Base-by-base conservation (phyloP, 1,140 invertebrate genomes). In the Proales similis region DNA sequence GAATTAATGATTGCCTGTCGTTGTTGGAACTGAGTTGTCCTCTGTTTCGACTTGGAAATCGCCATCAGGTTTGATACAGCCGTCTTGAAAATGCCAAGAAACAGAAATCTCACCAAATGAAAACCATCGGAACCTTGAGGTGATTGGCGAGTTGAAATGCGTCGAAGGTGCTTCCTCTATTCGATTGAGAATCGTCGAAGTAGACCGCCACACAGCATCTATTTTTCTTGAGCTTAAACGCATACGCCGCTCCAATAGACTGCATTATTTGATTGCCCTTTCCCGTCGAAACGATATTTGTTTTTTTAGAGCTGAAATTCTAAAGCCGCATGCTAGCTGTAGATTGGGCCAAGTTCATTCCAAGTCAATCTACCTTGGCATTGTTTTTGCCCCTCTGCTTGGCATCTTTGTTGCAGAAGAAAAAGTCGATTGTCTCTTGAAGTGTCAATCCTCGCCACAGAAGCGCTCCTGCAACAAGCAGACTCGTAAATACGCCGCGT, bases 91-190 rank as follows among this genome's bases (percentile, higher is more conserved):
- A 12, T 91, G 89, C 0, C 94, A 99, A 2, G 91, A 96, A 65
- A 99, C 98, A 3, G 95, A 94, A 77, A 72, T 88, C 88, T 49
- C 92, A 84, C 75, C 17, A 51, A 43, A 96, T 84, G 67, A 98
- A 87, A 66, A 99, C 86, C 6, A 98, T 82, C 0, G 95, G 95
- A 72, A 89, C 94, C 22, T 89, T 82, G 1, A 99, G 77, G 7
- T 91, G 95, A 0, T 91, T 85, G 12, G 94, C 88, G 79, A 99
- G 98, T 78, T 99, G 99, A 65, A 99, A 87, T 0, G 91, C 94
- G 17, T 92, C 90, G 79, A 97, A 91, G 3, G 90, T 87, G 79
- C 99, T 95, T 1, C 95, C 95, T 78, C 97, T 93, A 32, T 90
- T 95, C 0, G 93, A 89, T 4, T 91, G 91, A 20, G 94, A 94